These are phyloP conservation scores for Euzetes globulus DNA, from an alignment of 2,888 invertebrate genomes.

Conservation along the genomic window DNA sequence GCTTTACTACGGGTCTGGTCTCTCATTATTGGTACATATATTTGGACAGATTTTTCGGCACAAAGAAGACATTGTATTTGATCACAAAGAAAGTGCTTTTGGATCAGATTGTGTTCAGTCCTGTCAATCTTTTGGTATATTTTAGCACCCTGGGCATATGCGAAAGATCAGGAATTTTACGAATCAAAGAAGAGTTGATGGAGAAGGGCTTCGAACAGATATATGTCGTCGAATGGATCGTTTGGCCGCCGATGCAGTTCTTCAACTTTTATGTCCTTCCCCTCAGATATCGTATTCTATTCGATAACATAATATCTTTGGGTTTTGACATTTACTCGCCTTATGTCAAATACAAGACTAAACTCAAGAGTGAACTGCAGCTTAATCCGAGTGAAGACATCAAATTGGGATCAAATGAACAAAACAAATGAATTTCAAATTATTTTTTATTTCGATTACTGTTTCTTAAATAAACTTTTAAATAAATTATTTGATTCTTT, in stretches of 20 bases:
- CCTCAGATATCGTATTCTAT: constrained; percentile 70
- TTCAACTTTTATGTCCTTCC: constrained; percentile 85
- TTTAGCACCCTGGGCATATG: constrained; percentile 66
- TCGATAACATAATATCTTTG: constrained; percentile 74
- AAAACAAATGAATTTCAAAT: no score
- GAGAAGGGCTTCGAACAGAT: constrained; percentile 63
- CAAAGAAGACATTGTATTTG: constrained; percentile 59
- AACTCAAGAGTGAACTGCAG: constrained; percentile 35
- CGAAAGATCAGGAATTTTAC: constrained; percentile 57
- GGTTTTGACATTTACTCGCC: constrained; percentile 79
- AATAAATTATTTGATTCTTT: background rate
- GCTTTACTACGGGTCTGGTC: constrained; percentile 65
- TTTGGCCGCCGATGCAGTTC: constrained; percentile 87
- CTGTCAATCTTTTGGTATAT: constrained; percentile 64
- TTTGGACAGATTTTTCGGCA: constrained; percentile 60
- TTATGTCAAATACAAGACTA: constrained; percentile 59
- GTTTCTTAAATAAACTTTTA: background rate
- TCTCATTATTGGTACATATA: constrained; percentile 79
- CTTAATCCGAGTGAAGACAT: background rate
- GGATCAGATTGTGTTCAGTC: constrained; percentile 77
- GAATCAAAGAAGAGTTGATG: constrained; percentile 61
- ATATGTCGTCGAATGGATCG: constrained; percentile 77
- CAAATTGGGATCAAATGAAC: background rate
- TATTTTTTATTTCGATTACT: no score
- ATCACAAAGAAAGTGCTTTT: constrained; percentile 68